Percentiles rank a stretch among this genome's conserved stretches.
phyloP scores from a whole-genome alignment of 2,113 vertebrate species.

The Pipa parva region DNA sequence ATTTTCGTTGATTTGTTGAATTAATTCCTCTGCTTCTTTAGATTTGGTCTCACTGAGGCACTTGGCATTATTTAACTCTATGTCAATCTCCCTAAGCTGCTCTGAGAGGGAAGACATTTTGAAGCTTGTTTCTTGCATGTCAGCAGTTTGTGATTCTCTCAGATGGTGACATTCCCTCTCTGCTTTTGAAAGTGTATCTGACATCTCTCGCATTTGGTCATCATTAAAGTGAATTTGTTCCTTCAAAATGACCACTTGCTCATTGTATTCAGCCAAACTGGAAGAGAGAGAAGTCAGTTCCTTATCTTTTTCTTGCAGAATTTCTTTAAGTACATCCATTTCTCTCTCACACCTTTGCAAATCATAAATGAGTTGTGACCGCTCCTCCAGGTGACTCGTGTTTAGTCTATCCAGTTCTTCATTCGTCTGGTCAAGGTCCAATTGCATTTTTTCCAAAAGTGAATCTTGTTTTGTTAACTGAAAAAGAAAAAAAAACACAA shows the following conservation, averaged over 20 bases:
- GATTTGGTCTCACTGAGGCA: slow-evolving; percentile 59
- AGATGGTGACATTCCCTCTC: slow-evolving; percentile 63
- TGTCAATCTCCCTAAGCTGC: slow-evolving; percentile 57
- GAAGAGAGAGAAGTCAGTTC: slow-evolving; percentile 65
- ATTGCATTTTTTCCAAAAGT: slow-evolving; percentile 63
- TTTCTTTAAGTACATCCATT: slow-evolving; percentile 76
- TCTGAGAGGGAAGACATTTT: slow-evolving; percentile 66
- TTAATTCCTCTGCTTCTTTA: slow-evolving; percentile 62
- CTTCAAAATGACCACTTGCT: slow-evolving; percentile 70
- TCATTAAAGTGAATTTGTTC: slow-evolving; percentile 70
- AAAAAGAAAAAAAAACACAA: too few species aligned
- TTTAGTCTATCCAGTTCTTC: slow-evolving; percentile 86
- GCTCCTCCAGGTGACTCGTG: slow-evolving; percentile 73
- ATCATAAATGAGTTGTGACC: slow-evolving; percentile 80
- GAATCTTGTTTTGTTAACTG: slow-evolving; percentile 74
- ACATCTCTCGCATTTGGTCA: slow-evolving; percentile 63
- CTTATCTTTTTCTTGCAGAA: slow-evolving; percentile 72
- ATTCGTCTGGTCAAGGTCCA: slow-evolving; percentile 78
- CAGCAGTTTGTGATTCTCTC: slow-evolving; percentile 69
- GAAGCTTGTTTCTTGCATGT: slow-evolving; percentile 61
- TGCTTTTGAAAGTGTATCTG: slow-evolving; percentile 64
- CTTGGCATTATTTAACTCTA: slow-evolving; percentile 57
- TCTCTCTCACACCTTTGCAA: slow-evolving; percentile 84
- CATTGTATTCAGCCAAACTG: slow-evolving; percentile 68
- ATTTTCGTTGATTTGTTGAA: slow-evolving; percentile 62